Evolutionary conservation across 1,140 invertebrate species (phyloP), one percentile per base, ranked within the genome.

Genomic region (Cydia strobilella): DNA sequence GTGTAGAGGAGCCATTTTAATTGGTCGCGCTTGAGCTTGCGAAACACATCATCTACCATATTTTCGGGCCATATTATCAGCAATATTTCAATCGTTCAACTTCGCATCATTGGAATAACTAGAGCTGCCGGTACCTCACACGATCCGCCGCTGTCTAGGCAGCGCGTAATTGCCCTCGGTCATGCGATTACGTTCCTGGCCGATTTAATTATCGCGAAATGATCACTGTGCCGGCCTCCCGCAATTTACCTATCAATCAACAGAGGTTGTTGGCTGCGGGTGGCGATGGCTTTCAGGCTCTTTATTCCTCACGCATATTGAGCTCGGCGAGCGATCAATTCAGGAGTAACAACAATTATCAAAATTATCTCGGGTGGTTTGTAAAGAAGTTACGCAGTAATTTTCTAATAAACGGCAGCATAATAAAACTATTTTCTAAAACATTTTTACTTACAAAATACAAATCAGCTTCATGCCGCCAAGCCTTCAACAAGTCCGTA

Each of bases 231-330:
- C 88, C 84, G 88, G 90, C 88, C 85, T 88, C 84, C 84, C 66
- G 90, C 86, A 93, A 93, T 93, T 93, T 93, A 91, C 84, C 91
- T 92, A 93, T 93, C 92, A 93, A 92, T 93, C 91, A 93, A 87
- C 76, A 65, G 71, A 80, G 83, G 78, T 78, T 86, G 83, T 83
- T 80, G 81, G 80, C 80, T 77, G 72, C 62, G 42, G 35, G 54
- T 59, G 54, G 54, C 54, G 54, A 59, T 59, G 54, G 54, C 54
- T 59, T 59, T 59, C 54, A 59, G 54, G 9, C 54, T 12, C 3
- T 54, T 5, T 59, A 23, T 45, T 45, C 42, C 42, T 45, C 42
- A 15, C 42, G 42, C 10, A 13, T 15, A 45, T 45, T 45, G 12
- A 45, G 35, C 35, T 39, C 7, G 35, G 35, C 35, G 7, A 39